Evolutionary conservation across 2,797 vertebrate species (phyloP).

Genomic region (Amniataba percoides): DNA sequence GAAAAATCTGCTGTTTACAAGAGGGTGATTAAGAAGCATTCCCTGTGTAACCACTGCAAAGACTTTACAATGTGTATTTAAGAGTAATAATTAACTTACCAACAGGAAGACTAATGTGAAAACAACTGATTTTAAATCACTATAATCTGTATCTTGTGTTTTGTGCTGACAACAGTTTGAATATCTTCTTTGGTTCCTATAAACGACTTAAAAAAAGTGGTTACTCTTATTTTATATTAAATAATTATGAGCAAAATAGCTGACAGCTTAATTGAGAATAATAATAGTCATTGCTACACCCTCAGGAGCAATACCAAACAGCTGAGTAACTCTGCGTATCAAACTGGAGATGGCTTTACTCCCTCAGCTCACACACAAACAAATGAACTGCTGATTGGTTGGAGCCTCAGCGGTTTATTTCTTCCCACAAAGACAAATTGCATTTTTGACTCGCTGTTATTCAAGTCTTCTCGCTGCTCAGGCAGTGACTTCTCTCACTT

Average conservation of each 20-base stretch:
- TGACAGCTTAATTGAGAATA: neutral
- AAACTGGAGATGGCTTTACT: neutral
- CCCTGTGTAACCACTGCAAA: neutral
- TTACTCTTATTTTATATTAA: too few species aligned
- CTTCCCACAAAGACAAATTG: constrained; percentile 4
- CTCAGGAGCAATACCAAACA: neutral
- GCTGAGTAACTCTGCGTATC: neutral
- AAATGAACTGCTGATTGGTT: neutral
- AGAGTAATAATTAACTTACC: neutral
- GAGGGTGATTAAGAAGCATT: neutral
- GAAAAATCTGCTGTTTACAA: neutral
- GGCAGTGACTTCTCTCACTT: neutral
- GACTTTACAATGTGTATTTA: neutral
- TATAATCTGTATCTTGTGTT: neutral
- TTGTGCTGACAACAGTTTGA: too few species aligned
- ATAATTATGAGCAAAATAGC: neutral
- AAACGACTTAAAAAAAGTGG: neutral
- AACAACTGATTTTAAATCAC: neutral
- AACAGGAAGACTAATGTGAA: neutral
- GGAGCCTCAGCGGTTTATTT: constrained; percentile 10
- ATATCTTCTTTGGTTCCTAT: neutral
- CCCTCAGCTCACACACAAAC: neutral
- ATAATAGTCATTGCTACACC: neutral
- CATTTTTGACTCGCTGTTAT: constrained; percentile 4
- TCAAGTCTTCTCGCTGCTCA: constrained; percentile 18